phyloP scores from a whole-genome alignment of 2,888 invertebrate species.

The Hemistola chrysoprasaria region DNA sequence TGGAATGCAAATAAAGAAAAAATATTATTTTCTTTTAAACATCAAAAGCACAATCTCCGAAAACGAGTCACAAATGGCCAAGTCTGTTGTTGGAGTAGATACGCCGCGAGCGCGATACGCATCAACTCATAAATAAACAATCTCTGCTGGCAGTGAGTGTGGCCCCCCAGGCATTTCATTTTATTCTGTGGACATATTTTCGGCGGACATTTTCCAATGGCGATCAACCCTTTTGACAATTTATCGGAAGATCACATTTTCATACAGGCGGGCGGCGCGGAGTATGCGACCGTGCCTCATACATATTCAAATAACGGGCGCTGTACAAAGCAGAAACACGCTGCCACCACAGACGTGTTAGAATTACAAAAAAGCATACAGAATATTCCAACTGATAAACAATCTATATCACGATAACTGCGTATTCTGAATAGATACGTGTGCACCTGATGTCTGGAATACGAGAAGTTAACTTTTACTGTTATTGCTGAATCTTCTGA shows the following conservation, averaged over 20 bases:
- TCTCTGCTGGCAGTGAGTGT: conserved; percentile 44
- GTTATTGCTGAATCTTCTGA: background rate
- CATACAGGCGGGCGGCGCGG: conserved; percentile 69
- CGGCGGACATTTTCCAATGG: conserved; percentile 65
- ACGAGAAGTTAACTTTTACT: conserved; percentile 5
- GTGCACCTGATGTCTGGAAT: conserved; percentile 6
- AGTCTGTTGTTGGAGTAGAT: conserved; percentile 21
- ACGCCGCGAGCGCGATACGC: conserved; percentile 28
- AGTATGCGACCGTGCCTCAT: conserved; percentile 63
- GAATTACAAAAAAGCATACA: conserved; percentile 68
- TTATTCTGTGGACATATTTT: conserved; percentile 58
- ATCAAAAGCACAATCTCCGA: conserved; percentile 27
- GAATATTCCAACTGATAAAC: conserved; percentile 55
- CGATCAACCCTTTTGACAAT: conserved; percentile 79
- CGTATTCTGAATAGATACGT: conserved; percentile 13
- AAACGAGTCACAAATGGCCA: conserved; percentile 25
- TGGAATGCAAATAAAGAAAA: conserved; percentile 2
- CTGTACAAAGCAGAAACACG: conserved; percentile 73
- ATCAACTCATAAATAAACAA: conserved; percentile 50
- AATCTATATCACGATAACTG: conserved; percentile 48
- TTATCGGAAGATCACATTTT: conserved; percentile 79
- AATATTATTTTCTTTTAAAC: conserved; percentile 21
- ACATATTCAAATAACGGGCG: conserved; percentile 74
- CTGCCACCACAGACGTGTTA: conserved; percentile 64
- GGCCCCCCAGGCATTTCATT: conserved; percentile 50